phyloP scores from a whole-genome alignment of 2,888 invertebrate genomes.

The Lasioglossum marginatum region DNA sequence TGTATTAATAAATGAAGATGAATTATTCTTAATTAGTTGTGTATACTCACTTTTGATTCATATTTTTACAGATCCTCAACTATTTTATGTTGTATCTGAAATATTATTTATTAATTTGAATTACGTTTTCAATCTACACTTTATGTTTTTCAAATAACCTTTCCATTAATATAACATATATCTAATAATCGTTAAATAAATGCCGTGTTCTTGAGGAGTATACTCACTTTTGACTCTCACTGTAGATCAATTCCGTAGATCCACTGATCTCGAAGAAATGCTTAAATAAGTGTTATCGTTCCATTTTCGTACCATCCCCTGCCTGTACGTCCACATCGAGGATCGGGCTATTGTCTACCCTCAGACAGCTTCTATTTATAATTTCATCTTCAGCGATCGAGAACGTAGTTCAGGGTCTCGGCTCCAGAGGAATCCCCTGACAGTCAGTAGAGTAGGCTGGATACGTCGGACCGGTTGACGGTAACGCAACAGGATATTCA shows the following conservation, averaged over 20 bases:
- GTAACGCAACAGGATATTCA: slow-evolving; percentile 58
- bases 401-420: slow-evolving; percentile 40
- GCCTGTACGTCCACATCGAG: slow-evolving; percentile 19
- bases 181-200: too few relatives aligned
- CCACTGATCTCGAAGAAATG: slow-evolving; percentile 10
- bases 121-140: too few relatives aligned
- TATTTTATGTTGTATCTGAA: too few relatives aligned
- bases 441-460: slow-evolving; percentile 14
- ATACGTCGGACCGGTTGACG: background rate
- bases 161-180: too few relatives aligned
- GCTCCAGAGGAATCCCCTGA: slow-evolving; percentile 27
- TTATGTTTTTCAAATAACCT: too few relatives aligned
- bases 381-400: slow-evolving; percentile 37
- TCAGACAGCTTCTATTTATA: slow-evolving; percentile 53
- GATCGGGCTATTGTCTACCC: slow-evolving; percentile 45
- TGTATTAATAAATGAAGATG: too few relatives aligned
- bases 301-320: slow-evolving; percentile 36
- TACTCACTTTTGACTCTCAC: too few relatives aligned
- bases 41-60: too few relatives aligned
- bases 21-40: too few relatives aligned
- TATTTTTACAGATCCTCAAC: too few relatives aligned
- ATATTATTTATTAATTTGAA: too few relatives aligned
- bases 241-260: background rate
- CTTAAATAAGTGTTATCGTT: slow-evolving; percentile 45
- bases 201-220: too few relatives aligned